phyloP scores from a whole-genome alignment of 92 coral and sea anemone species.

The Epizoanthus fatuus region DNA sequence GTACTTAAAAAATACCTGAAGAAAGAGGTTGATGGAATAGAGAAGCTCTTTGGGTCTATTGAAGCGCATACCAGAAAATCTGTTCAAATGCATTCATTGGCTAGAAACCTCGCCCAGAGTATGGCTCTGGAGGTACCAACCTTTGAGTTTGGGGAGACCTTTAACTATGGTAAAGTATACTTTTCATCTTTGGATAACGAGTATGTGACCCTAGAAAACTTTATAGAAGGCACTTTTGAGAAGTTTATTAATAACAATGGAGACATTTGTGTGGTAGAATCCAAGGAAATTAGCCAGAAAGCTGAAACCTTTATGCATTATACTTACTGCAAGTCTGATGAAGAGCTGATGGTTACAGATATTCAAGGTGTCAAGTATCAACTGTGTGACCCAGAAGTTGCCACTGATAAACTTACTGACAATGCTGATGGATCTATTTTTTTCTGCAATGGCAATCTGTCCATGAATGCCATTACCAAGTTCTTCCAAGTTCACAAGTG shows the following conservation, averaged over 20 bases:
- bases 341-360: constrained; percentile 58
- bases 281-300: constrained; percentile 55
- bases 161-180: constrained; percentile 72
- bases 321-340: constrained; percentile 38
- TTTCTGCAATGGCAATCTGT: constrained; percentile 59
- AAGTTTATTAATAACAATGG: constrained; percentile 74
- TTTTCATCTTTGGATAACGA: constrained; percentile 61
- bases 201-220: constrained; percentile 59
- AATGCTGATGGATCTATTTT: constrained; percentile 43
- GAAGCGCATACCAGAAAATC: constrained; percentile 76
- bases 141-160: constrained; percentile 63
- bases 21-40: constrained; percentile 36
- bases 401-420: constrained; percentile 45
- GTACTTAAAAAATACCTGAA: constrained; percentile 29
- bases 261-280: constrained; percentile 48
- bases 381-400: constrained; percentile 57
- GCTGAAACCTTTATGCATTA: constrained; percentile 56
- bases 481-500: constrained; percentile 40
- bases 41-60: constrained; percentile 21
- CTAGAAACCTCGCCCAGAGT: constrained; percentile 69
- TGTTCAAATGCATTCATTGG: constrained; percentile 79
- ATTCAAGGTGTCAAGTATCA: constrained; percentile 51
- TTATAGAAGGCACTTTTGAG: constrained; percentile 64
- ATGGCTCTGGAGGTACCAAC: constrained; percentile 44
- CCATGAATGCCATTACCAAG: constrained; percentile 27